These are phyloP conservation scores for Boleophthalmus pectinirostris DNA, from an alignment of 2,113 vertebrate species.

Conservation along the genomic window DNA sequence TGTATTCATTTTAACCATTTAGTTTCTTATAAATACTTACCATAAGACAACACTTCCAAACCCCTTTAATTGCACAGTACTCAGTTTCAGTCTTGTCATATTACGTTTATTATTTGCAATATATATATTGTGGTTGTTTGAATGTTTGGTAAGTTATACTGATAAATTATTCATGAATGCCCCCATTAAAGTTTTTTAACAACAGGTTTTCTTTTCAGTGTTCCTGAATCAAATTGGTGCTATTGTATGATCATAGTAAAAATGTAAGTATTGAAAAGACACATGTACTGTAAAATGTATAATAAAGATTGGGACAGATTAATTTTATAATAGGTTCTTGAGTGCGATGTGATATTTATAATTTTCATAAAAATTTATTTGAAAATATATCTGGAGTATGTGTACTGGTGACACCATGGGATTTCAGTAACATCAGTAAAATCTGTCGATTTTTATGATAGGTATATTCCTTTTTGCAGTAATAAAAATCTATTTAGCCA, in stretches of 20 bases:
- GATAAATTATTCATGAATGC: constrained; percentile 73
- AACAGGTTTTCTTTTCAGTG: background rate
- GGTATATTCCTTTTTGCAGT: no score
- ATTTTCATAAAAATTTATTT: no score
- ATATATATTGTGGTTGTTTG: constrained; percentile 19
- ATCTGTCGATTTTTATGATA: no score
- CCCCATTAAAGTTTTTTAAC: constrained; percentile 20
- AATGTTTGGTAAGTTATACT: constrained; percentile 48
- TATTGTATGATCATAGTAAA: constrained; percentile 58
- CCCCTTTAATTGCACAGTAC: background rate
- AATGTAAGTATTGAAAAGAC: constrained; percentile 65
- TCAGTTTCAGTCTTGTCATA: constrained; percentile 8
- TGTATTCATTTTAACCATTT: background rate
- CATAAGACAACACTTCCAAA: background rate
- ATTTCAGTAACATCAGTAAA: no score
- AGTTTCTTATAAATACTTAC: background rate
- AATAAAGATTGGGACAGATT: constrained; percentile 76
- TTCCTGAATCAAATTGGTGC: constrained; percentile 68
- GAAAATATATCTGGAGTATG: background rate
- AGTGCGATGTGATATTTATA: constrained; percentile 4
- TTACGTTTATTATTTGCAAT: constrained; percentile 24
- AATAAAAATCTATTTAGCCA: no score
- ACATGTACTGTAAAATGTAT: constrained; percentile 69
- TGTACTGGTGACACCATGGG: no score
- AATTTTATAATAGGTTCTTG: constrained; percentile 65